Evolutionary conservation across 2,797 vertebrate genomes (phyloP).

Genomic region (Tinamus major): DNA sequence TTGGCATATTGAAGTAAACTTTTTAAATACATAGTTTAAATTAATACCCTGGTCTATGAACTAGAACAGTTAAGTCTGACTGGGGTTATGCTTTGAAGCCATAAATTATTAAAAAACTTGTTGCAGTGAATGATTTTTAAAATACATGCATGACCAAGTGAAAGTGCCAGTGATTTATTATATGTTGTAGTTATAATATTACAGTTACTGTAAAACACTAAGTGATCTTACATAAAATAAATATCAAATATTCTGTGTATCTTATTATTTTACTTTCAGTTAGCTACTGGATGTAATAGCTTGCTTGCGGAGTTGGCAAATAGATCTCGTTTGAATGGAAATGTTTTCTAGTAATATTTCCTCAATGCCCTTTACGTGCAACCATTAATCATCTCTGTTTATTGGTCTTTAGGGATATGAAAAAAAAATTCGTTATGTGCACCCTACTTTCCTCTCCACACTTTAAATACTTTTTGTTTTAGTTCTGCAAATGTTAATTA

Average conservation of each 20-base stretch:
- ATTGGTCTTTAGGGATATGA: background rate
- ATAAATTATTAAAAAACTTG: constrained; percentile 19
- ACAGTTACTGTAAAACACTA: background rate
- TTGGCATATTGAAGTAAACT: background rate
- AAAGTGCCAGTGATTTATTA: constrained; percentile 28
- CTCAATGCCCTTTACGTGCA: constrained; percentile 9
- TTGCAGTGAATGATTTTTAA: constrained; percentile 19
- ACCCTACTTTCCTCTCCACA: background rate
- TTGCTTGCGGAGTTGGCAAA: constrained; percentile 11
- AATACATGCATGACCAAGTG: constrained; percentile 11
- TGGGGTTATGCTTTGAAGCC: constrained; percentile 1
- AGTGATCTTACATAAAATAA: constrained; percentile 20
- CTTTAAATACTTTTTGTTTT: constrained; percentile 33
- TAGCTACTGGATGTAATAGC: constrained; percentile 22
- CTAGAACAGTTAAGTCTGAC: background rate
- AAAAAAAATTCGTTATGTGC: background rate
- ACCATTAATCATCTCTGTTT: constrained; percentile 40
- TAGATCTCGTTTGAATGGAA: constrained; percentile 22
- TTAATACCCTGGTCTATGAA: background rate
- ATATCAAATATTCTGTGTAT: background rate
- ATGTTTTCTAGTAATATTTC: constrained; percentile 41
- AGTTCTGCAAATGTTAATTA: background rate
- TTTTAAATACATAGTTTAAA: background rate
- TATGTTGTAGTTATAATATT: background rate
- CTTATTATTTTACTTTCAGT: constrained; percentile 48